Percentiles rank a stretch among this genome's conserved stretches.
phyloP scores from a whole-genome alignment of 2,888 invertebrate genomes.

The Drosophila melanosoma region DNA sequence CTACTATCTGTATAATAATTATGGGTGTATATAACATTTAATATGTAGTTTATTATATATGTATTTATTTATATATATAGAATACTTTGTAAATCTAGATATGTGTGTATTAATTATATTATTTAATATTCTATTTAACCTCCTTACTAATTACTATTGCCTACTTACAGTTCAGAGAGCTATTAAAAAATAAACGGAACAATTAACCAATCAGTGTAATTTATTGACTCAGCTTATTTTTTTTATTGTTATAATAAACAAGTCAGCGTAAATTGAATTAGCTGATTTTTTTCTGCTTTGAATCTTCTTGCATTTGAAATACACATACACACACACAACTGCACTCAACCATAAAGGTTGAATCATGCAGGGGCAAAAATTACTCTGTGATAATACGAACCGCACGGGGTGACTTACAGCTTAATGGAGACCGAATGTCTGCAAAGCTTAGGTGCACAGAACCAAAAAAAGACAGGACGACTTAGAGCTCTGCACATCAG shows the following conservation, averaged over 20 bases:
- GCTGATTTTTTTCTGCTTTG: not conserved
- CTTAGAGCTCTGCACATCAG: not conserved
- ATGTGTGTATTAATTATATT: slow-evolving; percentile 11
- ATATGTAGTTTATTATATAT: slow-evolving; percentile 27
- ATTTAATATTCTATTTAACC: slow-evolving; percentile 21
- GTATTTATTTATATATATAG: slow-evolving; percentile 27
- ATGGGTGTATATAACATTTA: slow-evolving; percentile 42
- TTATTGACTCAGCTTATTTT: slow-evolving; percentile 31
- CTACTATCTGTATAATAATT: slow-evolving; percentile 35
- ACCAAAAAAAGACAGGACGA: not conserved
- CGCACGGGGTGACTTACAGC: not conserved
- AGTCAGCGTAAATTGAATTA: slow-evolving; percentile 5
- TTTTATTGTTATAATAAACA: slow-evolving; percentile 7
- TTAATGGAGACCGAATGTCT: not conserved
- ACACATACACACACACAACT: slow-evolving; percentile 28
- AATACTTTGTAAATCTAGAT: slow-evolving; percentile 33
- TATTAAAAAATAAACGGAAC: slow-evolving; percentile 49
- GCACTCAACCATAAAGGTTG: not conserved
- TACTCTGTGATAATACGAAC: not conserved
- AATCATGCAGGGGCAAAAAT: not conserved
- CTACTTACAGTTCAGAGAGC: slow-evolving; percentile 34
- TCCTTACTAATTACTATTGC: slow-evolving; percentile 23
- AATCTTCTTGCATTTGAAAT: not conserved
- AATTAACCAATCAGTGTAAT: slow-evolving; percentile 51
- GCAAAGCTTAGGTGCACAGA: not conserved